Conservation (phyloP, 64 coral and sea anemone species). For the Dendrophyllia cribrosa region DNA sequence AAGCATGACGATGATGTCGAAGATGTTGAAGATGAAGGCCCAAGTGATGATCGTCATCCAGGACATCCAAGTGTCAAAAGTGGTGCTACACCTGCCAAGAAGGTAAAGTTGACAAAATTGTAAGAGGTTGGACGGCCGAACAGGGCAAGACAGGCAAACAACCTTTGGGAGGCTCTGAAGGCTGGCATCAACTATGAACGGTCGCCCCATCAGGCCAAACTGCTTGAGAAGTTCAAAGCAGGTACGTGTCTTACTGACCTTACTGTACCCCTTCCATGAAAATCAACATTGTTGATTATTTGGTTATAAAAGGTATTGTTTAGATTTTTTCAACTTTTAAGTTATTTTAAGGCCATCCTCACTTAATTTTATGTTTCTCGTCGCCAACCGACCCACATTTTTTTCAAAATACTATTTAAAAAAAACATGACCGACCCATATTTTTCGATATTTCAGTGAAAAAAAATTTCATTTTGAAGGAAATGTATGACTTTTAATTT, state of each 20-base stretch:
- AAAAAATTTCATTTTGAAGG: too few relatives aligned
- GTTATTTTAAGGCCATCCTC: conserved; percentile 6
- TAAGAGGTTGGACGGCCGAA: conserved; percentile 14
- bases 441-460: too few relatives aligned
- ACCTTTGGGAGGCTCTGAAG: conserved; percentile 1
- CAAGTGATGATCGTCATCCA: conserved; percentile 30
- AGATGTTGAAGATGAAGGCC: conserved; percentile 24
- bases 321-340: neutral
- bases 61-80: conserved; percentile 16
- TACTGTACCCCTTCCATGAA: conserved; percentile 1
- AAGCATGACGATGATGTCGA: conserved; percentile 24
- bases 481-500: too few relatives aligned
- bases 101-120: conserved; percentile 24
- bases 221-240: too few relatives aligned
- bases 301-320: neutral
- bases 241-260: neutral
- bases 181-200: neutral
- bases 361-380: neutral
- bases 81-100: conserved; percentile 7
- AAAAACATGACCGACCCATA: neutral
- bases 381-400: neutral
- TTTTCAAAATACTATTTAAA: neutral
- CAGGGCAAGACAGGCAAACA: conserved; percentile 13
- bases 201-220: too few relatives aligned
- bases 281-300: conserved; percentile 8